Conservation (phyloP, 2,113 vertebrate genomes). For the Ceyx margarethae region DNA sequence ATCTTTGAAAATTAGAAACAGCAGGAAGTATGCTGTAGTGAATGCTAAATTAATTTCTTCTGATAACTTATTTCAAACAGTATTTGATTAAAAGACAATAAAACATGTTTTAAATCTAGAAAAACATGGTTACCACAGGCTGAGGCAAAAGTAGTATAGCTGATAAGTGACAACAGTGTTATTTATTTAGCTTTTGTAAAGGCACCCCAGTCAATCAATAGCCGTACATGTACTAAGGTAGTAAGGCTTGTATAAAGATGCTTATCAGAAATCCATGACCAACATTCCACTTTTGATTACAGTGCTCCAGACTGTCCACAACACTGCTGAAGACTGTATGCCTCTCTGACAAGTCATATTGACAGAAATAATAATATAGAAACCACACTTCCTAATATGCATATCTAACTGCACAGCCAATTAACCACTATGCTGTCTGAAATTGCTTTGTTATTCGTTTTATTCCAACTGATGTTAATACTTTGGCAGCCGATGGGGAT, state of each 20-base stretch:
- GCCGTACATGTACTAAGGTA: slow-evolving; percentile 70
- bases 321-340: slow-evolving; percentile 56
- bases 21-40: not conserved
- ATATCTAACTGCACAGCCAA: slow-evolving; percentile 76
- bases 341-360: slow-evolving; percentile 72
- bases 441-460: slow-evolving; percentile 76
- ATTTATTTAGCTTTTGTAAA: slow-evolving; percentile 70
- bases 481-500: slow-evolving; percentile 68
- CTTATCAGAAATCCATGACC: slow-evolving; percentile 81
- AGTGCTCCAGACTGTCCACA: slow-evolving; percentile 64
- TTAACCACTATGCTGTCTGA: slow-evolving; percentile 75
- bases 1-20: slow-evolving; percentile 54
- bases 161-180: slow-evolving; percentile 63
- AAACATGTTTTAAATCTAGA: slow-evolving; percentile 46
- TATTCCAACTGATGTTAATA: slow-evolving; percentile 69
- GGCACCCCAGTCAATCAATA: slow-evolving; percentile 75
- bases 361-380: slow-evolving; percentile 78
- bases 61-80: slow-evolving; percentile 42
- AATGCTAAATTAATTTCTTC: slow-evolving; percentile 51
- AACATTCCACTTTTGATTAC: slow-evolving; percentile 69
- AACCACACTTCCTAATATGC: slow-evolving; percentile 72
- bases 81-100: slow-evolving; percentile 63
- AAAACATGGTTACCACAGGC: slow-evolving; percentile 1
- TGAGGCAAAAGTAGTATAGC: slow-evolving; percentile 15
- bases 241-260: slow-evolving; percentile 77